phyloP scores from a whole-genome alignment of 1,140 invertebrate species.

The Pararge aegeria region DNA sequence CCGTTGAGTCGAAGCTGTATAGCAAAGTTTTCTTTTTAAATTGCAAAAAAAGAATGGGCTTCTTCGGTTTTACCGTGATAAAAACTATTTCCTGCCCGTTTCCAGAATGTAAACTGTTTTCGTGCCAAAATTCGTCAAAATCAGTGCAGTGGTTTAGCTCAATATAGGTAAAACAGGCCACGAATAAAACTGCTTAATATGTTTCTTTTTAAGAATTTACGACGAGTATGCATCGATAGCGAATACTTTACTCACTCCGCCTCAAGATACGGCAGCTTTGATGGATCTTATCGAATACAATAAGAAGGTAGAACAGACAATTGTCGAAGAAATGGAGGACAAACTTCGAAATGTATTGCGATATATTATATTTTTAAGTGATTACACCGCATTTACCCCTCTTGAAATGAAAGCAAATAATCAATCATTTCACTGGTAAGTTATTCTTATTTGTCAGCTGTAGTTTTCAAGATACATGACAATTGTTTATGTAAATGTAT shows the following conservation, averaged over 20 bases:
- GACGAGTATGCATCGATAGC: conserved; percentile 92
- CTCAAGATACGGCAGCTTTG: conserved; percentile 90
- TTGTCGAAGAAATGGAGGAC: conserved; percentile 87
- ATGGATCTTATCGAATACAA: conserved; percentile 91
- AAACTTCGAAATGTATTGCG: conserved; percentile 84
- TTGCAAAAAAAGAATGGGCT: too few relatives aligned
- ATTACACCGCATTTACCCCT: conserved; percentile 88
- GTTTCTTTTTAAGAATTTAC: conserved; percentile 84
- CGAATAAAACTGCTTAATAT: too few relatives aligned
- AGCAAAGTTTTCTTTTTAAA: too few relatives aligned
- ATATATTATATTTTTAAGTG: conserved; percentile 87
- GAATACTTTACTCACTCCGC: conserved; percentile 88
- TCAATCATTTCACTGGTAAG: conserved; percentile 90
- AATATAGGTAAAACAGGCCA: too few relatives aligned
- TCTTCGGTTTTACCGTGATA: too few relatives aligned
- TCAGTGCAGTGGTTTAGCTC: too few relatives aligned
- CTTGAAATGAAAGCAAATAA: conserved; percentile 93
- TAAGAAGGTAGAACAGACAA: conserved; percentile 86
- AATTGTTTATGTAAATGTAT: too few relatives aligned
- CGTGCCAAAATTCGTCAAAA: too few relatives aligned
- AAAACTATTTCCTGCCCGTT: too few relatives aligned
- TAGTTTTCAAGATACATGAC: too few relatives aligned
- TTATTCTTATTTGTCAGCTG: not conserved
- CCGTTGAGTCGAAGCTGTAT: too few relatives aligned
- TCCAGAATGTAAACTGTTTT: too few relatives aligned